Evolutionary conservation across 2,113 vertebrate species (phyloP), one percentile per base, ranked within the genome.

Genomic region (Dryoscopus gambensis): DNA sequence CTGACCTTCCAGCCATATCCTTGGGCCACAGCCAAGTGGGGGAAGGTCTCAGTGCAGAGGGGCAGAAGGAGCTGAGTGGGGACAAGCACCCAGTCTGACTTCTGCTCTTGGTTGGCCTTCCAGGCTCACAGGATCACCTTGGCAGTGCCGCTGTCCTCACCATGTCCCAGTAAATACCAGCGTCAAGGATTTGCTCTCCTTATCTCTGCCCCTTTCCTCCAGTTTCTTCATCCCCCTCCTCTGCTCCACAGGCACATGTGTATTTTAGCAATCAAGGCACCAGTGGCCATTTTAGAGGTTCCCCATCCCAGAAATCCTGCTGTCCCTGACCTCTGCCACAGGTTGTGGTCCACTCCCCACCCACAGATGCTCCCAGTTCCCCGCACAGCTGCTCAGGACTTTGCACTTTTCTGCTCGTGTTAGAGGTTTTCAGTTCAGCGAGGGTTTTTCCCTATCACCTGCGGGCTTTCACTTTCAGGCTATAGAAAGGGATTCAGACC

Each of bases 391-490:
- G 13, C 75, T 85, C 1, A 1, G 59, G 40, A 37, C 39, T 71
- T 67, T 12, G 44, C 33, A 44, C 14, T 27, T 60, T 87, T 63
- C 69, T 75, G 17, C 93, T 77, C 0, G 0, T 11, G 55, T 75
- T 79, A 46, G n/a, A 13, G 13, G 49, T 37, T 93, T 90, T 79
- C 40, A 18, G 23, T 24, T 90, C 85, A 35, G 6, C 0, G 1
- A 82, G 49, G 27, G 3, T 24, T 94, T 94, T 88, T 76, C 64
- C 56, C 49, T 59, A 4, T 86, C 83, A 81, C 92, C 70, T 84
- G 52, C 44, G n/a, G 49, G 13, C 80, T 93, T 95, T 95, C 92
- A 62, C 85, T 88, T 94, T 56, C 83, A 23, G 69, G 7, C 68
- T 80, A 21, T 67, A 44, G 86, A 84, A 86, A 81, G 22, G 76